Evolutionary conservation across 2,888 invertebrate genomes (phyloP).

Genomic region (Tribolium freemani): DNA sequence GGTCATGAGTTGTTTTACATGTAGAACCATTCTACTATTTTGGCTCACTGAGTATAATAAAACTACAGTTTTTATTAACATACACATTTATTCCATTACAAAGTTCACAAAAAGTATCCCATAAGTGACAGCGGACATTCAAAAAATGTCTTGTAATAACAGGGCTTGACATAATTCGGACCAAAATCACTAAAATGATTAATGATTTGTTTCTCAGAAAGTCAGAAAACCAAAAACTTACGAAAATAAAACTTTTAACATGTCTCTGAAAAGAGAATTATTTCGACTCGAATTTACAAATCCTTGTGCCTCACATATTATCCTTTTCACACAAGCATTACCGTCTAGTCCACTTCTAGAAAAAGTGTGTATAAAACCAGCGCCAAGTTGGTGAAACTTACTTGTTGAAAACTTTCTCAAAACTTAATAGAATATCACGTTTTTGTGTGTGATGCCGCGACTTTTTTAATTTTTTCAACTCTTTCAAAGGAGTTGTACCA

Average conservation of each 20-base stretch:
- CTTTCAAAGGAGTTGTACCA: slow-evolving; percentile 65
- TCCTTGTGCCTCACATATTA: slow-evolving; percentile 7
- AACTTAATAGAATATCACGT: slow-evolving; percentile 66
- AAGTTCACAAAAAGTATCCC: not conserved
- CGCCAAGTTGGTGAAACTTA: not conserved
- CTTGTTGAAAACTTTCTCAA: slow-evolving; percentile 43
- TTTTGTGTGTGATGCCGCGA: slow-evolving; percentile 68
- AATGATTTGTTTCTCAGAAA: no score
- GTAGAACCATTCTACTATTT: no score
- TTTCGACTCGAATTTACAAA: not conserved
- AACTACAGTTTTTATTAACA: not conserved
- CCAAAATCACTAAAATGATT: not conserved
- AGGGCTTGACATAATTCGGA: not conserved
- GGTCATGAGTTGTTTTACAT: no score
- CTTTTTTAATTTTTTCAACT: slow-evolving; percentile 51
- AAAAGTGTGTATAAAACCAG: not conserved
- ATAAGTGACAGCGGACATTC: not conserved
- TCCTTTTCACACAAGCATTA: slow-evolving; percentile 3
- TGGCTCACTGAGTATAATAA: no score
- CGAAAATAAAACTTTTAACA: not conserved
- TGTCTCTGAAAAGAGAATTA: not conserved
- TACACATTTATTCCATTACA: not conserved
- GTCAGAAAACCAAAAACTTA: not conserved
- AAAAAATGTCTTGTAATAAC: not conserved
- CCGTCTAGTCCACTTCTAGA: slow-evolving; percentile 1